Percentiles rank a stretch among this genome's conserved stretches.
Evolutionary conservation across 2,113 vertebrate species (phyloP).

Genomic region (Lagopus muta): DNA sequence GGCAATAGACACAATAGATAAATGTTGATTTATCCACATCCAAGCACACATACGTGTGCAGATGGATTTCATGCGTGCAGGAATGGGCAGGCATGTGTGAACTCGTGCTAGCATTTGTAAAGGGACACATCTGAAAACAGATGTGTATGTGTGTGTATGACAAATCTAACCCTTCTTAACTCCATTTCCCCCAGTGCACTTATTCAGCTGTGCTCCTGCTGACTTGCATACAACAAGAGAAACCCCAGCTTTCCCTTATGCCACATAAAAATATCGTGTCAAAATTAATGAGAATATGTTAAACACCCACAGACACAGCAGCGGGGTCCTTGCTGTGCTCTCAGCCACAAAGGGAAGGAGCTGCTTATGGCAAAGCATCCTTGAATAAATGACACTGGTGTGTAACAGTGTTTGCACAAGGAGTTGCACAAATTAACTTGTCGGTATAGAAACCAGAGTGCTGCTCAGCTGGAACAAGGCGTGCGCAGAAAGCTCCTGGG

Average conservation of each 20-base stretch:
- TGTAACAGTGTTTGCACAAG: neutral
- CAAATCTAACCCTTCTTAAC: accelerated
- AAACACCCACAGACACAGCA: neutral
- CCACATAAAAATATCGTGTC: neutral
- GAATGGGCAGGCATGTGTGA: neutral
- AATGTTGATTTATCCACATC: conserved; percentile 33
- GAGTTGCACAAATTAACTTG: neutral
- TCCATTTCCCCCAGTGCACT: neutral
- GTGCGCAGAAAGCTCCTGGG: neutral
- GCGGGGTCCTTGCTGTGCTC: neutral
- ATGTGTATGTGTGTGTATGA: neutral
- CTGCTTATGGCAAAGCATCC: neutral
- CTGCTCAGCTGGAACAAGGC: neutral
- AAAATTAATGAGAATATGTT: neutral
- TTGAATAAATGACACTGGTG: neutral
- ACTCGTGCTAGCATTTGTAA: accelerated
- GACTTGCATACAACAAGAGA: neutral
- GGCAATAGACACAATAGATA: conserved; percentile 21
- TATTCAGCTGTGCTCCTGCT: neutral
- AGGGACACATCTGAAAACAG: neutral
- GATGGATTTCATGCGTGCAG: accelerated
- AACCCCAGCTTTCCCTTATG: accelerated
- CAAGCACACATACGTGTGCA: accelerated
- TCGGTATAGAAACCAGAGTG: neutral
- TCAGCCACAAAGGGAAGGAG: neutral